phyloP scores from a whole-genome alignment of 1,140 invertebrate genomes.

The Drosophila nigromelanica region DNA sequence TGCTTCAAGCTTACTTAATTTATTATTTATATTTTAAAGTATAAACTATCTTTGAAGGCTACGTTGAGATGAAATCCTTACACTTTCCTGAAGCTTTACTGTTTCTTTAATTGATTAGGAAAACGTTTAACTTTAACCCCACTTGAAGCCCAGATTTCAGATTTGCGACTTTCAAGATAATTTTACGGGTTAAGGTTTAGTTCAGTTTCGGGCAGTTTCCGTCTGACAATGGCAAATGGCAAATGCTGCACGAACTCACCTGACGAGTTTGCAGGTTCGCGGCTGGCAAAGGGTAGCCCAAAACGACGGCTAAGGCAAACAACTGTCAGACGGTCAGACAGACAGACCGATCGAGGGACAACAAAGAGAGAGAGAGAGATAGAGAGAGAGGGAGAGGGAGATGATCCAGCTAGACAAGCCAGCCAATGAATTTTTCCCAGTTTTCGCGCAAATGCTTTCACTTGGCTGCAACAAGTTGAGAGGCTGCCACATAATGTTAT shows the following conservation, averaged over 20 bases:
- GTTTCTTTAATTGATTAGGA: too few species aligned
- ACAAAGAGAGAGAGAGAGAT: not conserved
- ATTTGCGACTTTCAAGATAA: too few species aligned
- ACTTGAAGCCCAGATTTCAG: too few species aligned
- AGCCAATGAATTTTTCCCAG: conserved; percentile 3
- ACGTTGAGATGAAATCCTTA: too few species aligned
- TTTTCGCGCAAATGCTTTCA: conserved; percentile 76
- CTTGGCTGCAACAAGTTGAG: conserved; percentile 54
- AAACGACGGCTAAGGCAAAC: conserved; percentile 55
- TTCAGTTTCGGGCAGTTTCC: not conserved
- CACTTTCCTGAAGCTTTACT: too few species aligned
- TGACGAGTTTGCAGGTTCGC: conserved; percentile 22
- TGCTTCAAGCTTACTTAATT: too few species aligned
- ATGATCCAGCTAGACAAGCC: conserved; percentile 10
- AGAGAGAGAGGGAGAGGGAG: not conserved
- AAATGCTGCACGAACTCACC: conserved; percentile 51
- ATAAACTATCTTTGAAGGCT: too few species aligned
- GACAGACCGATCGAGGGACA: too few species aligned
- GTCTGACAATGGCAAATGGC: conserved; percentile 43
- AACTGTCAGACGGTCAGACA: conserved; percentile 40
- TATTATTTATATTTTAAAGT: too few species aligned
- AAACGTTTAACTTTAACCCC: too few species aligned
- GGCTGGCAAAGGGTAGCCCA: conserved; percentile 57
- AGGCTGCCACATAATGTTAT: conserved; percentile 48
- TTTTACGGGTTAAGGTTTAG: not conserved